phyloP scores from a whole-genome alignment of 2,797 vertebrate genomes.

The Lateolabrax maculatus region DNA sequence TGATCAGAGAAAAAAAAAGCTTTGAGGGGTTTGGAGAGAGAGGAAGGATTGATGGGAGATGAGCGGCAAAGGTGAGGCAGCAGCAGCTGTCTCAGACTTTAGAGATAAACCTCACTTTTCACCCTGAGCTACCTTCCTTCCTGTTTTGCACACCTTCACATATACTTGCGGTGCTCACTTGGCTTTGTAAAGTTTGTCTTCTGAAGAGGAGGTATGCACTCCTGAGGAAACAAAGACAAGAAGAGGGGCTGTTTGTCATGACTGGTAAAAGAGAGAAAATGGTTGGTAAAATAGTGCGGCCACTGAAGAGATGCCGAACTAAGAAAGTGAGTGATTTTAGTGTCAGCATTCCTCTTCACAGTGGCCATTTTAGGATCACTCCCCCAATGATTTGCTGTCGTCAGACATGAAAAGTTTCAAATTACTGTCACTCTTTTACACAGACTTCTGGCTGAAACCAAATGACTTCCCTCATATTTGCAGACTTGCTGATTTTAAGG shows the following conservation, averaged over 20 bases:
- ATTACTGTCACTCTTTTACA: not conserved
- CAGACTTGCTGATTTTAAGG: not conserved
- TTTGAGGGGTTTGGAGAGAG: slow-evolving; percentile 54
- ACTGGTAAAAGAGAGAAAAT: not conserved
- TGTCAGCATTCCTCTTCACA: slow-evolving; percentile 26
- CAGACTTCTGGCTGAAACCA: slow-evolving; percentile 13
- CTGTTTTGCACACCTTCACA: slow-evolving; percentile 51
- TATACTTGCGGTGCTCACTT: slow-evolving; percentile 6
- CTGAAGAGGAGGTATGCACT: slow-evolving; percentile 23
- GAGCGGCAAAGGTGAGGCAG: slow-evolving; percentile 44
- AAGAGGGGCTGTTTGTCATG: slow-evolving; percentile 15
- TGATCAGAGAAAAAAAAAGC: slow-evolving; percentile 40
- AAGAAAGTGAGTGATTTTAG: not conserved
- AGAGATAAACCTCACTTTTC: slow-evolving; percentile 38
- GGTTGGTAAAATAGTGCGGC: slow-evolving; percentile 21
- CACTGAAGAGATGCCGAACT: not conserved
- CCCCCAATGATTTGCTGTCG: slow-evolving; percentile 39
- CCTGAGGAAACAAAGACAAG: slow-evolving; percentile 16
- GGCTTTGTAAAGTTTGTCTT: slow-evolving; percentile 66
- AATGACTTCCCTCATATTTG: not conserved
- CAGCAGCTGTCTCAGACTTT: slow-evolving; percentile 46
- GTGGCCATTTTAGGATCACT: slow-evolving; percentile 24
- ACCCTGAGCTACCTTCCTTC: slow-evolving; percentile 30
- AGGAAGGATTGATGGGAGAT: slow-evolving; percentile 48
- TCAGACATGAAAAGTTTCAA: slow-evolving; percentile 24